Conservation (phyloP, 2,888 invertebrate species). For the Dasysyrphus albostriatus region DNA sequence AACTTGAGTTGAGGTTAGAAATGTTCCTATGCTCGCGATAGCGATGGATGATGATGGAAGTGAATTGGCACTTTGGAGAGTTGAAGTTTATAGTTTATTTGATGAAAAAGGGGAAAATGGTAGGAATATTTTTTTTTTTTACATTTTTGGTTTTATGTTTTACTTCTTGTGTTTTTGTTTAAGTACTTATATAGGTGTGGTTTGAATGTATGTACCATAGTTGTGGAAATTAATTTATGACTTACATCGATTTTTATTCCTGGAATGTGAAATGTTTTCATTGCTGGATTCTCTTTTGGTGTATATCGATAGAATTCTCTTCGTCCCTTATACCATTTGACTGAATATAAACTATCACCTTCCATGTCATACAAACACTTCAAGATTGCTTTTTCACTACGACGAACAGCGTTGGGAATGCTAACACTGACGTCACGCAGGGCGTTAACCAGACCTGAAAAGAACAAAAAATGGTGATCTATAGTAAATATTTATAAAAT, state of each 20-base stretch:
- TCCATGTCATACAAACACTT: constrained; percentile 91
- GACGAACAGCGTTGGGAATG: constrained; percentile 87
- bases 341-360: constrained; percentile 90
- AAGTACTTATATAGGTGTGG: not conserved
- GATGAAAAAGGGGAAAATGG: not conserved
- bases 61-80: constrained; percentile 56
- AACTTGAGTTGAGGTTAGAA: constrained; percentile 37
- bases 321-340: constrained; percentile 93
- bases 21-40: constrained; percentile 5
- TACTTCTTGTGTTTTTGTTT: not conserved
- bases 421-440: constrained; percentile 87
- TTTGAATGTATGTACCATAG: too few species aligned
- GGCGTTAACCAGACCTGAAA: constrained; percentile 79
- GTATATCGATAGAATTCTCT: constrained; percentile 93
- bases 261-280: constrained; percentile 88
- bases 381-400: constrained; percentile 87
- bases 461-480: too few species aligned
- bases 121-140: not conserved
- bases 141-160: not conserved
- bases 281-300: constrained; percentile 89
- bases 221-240: constrained; percentile 78
- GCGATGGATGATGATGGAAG: constrained; percentile 27
- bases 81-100: constrained; percentile 39
- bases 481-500: too few species aligned
- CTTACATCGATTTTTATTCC: constrained; percentile 93